Conservation (phyloP, 1,140 invertebrate genomes). For the Tetragonula clypearis region DNA sequence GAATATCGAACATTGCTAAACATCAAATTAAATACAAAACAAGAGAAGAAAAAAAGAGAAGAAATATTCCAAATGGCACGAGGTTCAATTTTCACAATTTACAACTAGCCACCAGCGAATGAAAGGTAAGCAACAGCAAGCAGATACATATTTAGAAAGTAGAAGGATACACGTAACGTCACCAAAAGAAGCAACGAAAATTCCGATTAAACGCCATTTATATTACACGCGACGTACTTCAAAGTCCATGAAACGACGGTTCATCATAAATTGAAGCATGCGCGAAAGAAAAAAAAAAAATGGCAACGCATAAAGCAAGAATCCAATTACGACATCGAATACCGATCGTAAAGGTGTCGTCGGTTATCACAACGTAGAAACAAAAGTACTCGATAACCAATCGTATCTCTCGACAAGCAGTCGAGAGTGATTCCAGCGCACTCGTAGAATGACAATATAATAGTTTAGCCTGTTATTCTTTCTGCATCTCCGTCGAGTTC, state of each 20-base stretch:
- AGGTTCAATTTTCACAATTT: no score
- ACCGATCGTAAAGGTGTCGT: not conserved
- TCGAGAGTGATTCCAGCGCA: not conserved
- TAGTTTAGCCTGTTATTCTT: not conserved
- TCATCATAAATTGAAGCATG: not conserved
- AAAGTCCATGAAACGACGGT: not conserved
- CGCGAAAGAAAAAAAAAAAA: not conserved
- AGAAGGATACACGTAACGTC: no score
- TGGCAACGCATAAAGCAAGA: not conserved
- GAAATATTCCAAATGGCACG: no score
- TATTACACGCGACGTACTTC: not conserved
- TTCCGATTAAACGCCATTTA: not conserved
- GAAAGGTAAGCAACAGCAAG: not conserved
- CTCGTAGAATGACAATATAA: conserved; percentile 6
- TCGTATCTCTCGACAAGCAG: not conserved
- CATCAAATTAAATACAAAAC: no score
- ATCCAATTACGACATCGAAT: not conserved
- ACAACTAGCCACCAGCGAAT: no score
- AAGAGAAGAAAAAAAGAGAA: no score
- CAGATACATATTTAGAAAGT: not conserved
- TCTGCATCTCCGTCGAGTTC: not conserved
- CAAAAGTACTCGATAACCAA: not conserved
- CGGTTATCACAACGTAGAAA: not conserved
- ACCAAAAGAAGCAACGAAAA: not conserved
- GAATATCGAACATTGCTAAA: no score